These are phyloP conservation scores for Hirtodrosophila alboralis DNA, from an alignment of 2,888 invertebrate genomes.

Conservation along the genomic window DNA sequence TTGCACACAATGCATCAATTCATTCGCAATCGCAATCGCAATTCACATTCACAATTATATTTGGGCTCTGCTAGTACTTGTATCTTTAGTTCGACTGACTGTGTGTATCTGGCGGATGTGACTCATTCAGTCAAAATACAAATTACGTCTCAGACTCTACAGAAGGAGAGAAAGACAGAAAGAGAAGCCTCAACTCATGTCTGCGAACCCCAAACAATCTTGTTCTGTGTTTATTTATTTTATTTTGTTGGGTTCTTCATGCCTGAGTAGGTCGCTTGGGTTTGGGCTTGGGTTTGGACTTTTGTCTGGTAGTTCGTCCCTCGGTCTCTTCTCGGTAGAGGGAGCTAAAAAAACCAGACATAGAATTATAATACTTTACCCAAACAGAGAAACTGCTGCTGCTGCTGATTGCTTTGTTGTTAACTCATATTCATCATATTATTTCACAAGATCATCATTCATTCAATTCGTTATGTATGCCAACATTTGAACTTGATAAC, in stretches of 20 bases:
- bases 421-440: conserved; percentile 22
- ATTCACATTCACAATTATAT: background rate
- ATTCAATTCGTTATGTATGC: conserved; percentile 26
- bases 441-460: conserved; percentile 54
- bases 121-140: conserved; percentile 58
- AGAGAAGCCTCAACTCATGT: conserved; percentile 8
- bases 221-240: conserved; percentile 45
- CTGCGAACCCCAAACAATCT: conserved; percentile 23
- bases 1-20: conserved; percentile 58
- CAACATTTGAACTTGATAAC: conserved; percentile 16
- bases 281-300: too few relatives aligned
- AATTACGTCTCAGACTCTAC: conserved; percentile 39
- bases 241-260: conserved; percentile 59
- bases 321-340: conserved; percentile 1
- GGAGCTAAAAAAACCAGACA: conserved; percentile 1
- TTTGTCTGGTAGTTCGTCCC: background rate
- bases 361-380: conserved; percentile 24
- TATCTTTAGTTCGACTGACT: background rate
- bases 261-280: conserved; percentile 63
- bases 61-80: background rate
- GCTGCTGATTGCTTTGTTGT: conserved; percentile 32
- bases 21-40: conserved; percentile 33
- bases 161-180: too few relatives aligned
- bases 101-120: conserved; percentile 63
- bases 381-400: conserved; percentile 19